A percentile compares a stretch with the other conserved stretches of the same genome.
Evolutionary conservation across 2,113 vertebrate species (phyloP).

Genomic region (Oryzias melastigma): DNA sequence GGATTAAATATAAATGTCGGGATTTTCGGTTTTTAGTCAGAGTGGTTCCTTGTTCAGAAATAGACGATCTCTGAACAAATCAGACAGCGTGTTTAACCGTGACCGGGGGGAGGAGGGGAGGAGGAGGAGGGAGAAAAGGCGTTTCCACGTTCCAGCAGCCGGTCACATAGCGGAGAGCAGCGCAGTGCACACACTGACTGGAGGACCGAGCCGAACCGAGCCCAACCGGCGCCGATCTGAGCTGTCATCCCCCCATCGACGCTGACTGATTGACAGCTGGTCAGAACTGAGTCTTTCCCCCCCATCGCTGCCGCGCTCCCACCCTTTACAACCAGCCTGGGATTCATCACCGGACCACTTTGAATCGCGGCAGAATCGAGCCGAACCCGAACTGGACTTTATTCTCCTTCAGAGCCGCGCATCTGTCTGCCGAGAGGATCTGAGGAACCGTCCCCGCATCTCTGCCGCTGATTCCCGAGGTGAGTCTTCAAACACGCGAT

Average conservation of each 20-base stretch:
- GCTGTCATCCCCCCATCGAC: neutral
- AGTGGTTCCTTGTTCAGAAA: neutral
- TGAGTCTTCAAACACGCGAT: slow-evolving; percentile 31
- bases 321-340: neutral
- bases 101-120: slow-evolving; percentile 42
- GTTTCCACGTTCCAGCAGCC: slow-evolving; percentile 70
- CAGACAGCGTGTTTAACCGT: slow-evolving; percentile 44
- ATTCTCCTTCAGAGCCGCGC: neutral
- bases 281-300: slow-evolving; percentile 2
- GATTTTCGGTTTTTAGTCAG: neutral
- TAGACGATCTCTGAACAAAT: slow-evolving; percentile 54
- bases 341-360: slow-evolving; percentile 8
- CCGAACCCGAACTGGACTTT: slow-evolving; percentile 30
- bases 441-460: slow-evolving; percentile 42
- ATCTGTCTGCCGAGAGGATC: slow-evolving; percentile 13
- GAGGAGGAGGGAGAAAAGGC: slow-evolving; percentile 61
- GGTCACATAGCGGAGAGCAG: slow-evolving; percentile 50
- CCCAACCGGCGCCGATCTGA: neutral
- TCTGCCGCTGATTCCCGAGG: slow-evolving; percentile 35
- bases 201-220: slow-evolving; percentile 32
- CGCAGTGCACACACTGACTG: slow-evolving; percentile 5
- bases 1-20: neutral
- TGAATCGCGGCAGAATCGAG: slow-evolving; percentile 1
- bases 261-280: slow-evolving; percentile 14
- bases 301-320: slow-evolving; percentile 22